Evolutionary conservation across 2,113 vertebrate species (phyloP).

Genomic region (Anolis carolinensis): DNA sequence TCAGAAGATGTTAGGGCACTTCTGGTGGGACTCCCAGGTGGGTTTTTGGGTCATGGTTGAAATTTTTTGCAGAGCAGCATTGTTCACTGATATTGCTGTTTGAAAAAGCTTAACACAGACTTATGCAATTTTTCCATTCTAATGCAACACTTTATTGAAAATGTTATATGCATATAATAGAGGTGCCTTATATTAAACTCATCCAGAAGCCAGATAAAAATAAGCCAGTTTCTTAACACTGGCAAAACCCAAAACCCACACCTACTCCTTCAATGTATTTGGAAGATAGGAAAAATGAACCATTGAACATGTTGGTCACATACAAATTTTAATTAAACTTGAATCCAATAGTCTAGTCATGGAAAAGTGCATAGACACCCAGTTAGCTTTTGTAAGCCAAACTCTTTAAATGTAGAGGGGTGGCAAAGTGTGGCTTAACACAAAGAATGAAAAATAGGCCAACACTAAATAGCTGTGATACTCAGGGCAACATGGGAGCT

Average conservation of each 20-base stretch:
- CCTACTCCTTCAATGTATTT: slow-evolving; percentile 22
- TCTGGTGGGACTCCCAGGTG: too few relatives aligned
- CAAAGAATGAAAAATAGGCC: too few relatives aligned
- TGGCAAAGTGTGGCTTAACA: too few relatives aligned
- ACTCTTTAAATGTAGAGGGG: too few relatives aligned
- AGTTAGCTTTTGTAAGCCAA: too few relatives aligned
- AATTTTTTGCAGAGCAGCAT: not conserved
- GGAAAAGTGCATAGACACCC: slow-evolving; percentile 45
- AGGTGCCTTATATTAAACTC: slow-evolving; percentile 51
- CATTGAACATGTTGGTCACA: slow-evolving; percentile 45
- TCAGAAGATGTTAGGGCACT: too few relatives aligned
- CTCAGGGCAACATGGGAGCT: too few relatives aligned
- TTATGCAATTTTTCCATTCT: slow-evolving; percentile 43
- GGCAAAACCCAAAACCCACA: not conserved
- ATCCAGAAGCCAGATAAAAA: slow-evolving; percentile 31
- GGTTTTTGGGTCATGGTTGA: slow-evolving; percentile 17
- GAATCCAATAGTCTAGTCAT: slow-evolving; percentile 44
- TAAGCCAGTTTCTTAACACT: not conserved
- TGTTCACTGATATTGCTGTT: slow-evolving; percentile 18
- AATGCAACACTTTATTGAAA: slow-evolving; percentile 27
- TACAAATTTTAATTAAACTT: slow-evolving; percentile 50
- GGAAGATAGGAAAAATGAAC: slow-evolving; percentile 42
- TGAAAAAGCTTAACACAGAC: slow-evolving; percentile 47
- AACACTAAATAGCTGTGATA: too few relatives aligned
- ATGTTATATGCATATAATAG: slow-evolving; percentile 36